A percentile compares a stretch with the other conserved stretches of the same genome.
phyloP scores from a whole-genome alignment of 2,113 vertebrate genomes.

The Otis tarda region DNA sequence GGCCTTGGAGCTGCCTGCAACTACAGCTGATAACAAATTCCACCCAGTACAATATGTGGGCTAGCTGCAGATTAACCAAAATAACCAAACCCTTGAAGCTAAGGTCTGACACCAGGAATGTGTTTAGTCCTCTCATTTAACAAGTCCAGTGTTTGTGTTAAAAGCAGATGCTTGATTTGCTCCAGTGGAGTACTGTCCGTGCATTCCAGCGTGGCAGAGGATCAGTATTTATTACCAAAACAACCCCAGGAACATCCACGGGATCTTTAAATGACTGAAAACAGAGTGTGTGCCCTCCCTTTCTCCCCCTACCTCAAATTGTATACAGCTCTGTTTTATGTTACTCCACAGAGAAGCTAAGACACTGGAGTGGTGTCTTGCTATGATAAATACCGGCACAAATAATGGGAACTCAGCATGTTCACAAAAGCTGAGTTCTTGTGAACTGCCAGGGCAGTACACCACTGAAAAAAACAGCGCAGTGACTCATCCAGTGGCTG shows the following conservation, averaged over 20 bases:
- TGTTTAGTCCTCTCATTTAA: neutral
- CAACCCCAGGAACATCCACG: neutral
- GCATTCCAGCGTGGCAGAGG: neutral
- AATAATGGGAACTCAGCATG: neutral
- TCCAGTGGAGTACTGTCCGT: neutral
- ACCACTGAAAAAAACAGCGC: neutral
- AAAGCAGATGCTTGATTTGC: neutral
- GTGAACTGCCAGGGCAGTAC: too few relatives aligned
- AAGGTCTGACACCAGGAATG: neutral
- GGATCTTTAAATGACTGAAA: neutral
- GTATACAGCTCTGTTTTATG: neutral
- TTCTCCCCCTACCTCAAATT: neutral
- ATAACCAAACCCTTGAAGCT: neutral
- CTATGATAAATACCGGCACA: neutral
- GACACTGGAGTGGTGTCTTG: neutral
- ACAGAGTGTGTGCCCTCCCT: neutral
- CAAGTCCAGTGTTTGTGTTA: neutral
- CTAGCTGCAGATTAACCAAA: slow-evolving; percentile 5
- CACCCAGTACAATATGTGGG: neutral
- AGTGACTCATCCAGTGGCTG: neutral
- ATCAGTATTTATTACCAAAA: neutral
- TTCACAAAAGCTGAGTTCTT: neutral
- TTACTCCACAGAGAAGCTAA: neutral
- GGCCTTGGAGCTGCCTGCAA: neutral
- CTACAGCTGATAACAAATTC: neutral